phyloP scores from a whole-genome alignment of 2,113 vertebrate species.

The Lonchura striata region DNA sequence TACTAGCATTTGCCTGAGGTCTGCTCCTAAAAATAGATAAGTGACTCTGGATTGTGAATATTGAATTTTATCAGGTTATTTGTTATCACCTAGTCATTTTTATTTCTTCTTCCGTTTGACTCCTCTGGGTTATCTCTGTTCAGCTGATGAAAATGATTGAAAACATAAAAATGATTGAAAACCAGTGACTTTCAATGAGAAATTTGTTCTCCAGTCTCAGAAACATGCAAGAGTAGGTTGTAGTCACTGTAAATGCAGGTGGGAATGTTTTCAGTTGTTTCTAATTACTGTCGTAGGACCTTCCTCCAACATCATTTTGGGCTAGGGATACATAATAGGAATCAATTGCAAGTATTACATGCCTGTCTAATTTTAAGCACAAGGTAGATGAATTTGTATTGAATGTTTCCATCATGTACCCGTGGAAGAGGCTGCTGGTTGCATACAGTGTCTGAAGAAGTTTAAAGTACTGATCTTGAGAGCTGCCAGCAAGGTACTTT shows the following conservation, averaged over 20 bases:
- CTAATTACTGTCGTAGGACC: not conserved
- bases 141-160: not conserved
- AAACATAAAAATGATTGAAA: not conserved
- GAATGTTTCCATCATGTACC: not conserved
- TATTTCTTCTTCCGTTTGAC: not conserved
- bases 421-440: not conserved
- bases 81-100: not conserved
- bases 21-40: not conserved
- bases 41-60: not conserved
- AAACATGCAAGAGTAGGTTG: not conserved
- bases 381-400: not conserved
- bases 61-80: not conserved
- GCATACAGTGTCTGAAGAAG: not conserved
- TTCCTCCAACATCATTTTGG: not conserved
- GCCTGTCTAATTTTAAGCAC: not conserved
- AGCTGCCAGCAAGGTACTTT: not conserved
- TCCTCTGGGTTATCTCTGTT: not conserved
- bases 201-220: not conserved
- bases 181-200: not conserved
- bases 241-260: not conserved
- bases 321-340: not conserved
- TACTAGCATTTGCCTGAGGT: slow-evolving; percentile 13
- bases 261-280: not conserved
- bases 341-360: not conserved
- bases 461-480: not conserved